Evolutionary conservation across 2,113 vertebrate genomes (phyloP), one percentile per base, ranked within the genome.

Genomic region (Marmota monax): DNA sequence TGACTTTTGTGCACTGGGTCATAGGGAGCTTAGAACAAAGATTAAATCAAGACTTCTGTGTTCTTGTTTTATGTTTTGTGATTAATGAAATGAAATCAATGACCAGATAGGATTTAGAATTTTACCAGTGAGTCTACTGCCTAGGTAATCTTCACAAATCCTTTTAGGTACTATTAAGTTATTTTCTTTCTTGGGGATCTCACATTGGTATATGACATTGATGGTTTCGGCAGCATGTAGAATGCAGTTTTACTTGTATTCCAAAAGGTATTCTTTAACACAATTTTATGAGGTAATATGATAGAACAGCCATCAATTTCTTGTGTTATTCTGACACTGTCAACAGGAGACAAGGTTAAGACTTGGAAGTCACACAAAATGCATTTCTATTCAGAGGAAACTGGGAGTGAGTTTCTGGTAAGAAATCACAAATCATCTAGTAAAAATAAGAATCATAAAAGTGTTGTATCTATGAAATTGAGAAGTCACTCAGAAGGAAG

Each of bases 21-120:
- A 65, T 23, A 53, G 53, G 16, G 72, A 1, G 7, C n/a, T 85
- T 87, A 27, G 51, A 25, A 17, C 8, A 76, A 76, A 73, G 48
- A 90, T 73, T 67, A 23, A 51, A 63, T 92, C 9, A 53, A 89
- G 29, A 25, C 20, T 84, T 9, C 29, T 61, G 16, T 76, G 18
- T 48, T 92, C 83, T 92, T 83, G 18, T 77, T 90, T 96, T 91
- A 27, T 92, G 74, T 63, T 83, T 87, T 73, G 77, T 67, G 72
- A 69, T 7, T 42, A 80, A 20, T 86, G 69, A 83, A 95, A 42
- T 23, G 72, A 65, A 17, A 45, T 63, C 39, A 9, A 27, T 45
- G 25, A 88, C 20, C 74, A 27, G 20, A 23, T 25, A 39, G 17
- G 84, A 84, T 42, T 69, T 67, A 92, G 70, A 14, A 79, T 86